Evolutionary conservation across 2,888 invertebrate genomes (phyloP), one percentile per base, ranked within the genome.

Genomic region (Caenorhabditis sp.): DNA sequence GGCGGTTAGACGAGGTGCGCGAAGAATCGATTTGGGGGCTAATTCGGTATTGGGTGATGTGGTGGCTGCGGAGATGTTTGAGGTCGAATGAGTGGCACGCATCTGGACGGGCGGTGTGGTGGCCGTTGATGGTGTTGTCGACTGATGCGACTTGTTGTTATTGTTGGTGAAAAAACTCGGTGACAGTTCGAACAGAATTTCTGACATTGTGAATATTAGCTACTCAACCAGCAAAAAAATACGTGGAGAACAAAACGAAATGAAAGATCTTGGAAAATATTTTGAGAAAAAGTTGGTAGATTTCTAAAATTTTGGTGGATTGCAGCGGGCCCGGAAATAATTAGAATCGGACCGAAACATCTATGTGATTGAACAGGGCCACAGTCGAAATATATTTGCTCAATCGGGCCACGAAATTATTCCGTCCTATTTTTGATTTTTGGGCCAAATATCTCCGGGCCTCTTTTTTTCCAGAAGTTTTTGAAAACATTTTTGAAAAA

Each of bases 121-220:
- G 17, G 66, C 36, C 6, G 64, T 54, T 26, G 53, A 58, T 23
- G 69, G 49, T 43, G 68, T 53, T 10, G 63, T 55, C 59, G 63
- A 43, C 50, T 58, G 57, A 24, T 24, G 49, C 53, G 62, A 24
- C 55, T 50, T 61, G 21, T 31, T 31, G 31, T 50, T 61, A 6
- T 31, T 31, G 31, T 65, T 65, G 50, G 70, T 62, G 57, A 66
- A 71, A 49, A 71, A 66, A 57, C 62, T 59, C 53, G 70, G 70
- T 21, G 70, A 71, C 60, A 71, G 24, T 66, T 71, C 70, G 63
- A 71, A 71, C 70, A 71, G 66, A 71, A 71, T 71, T 66, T 62
- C 62, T 65, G 62, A 49, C 36, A 31, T 31, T 6, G 5, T 4
- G 31, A 10, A 31, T n/a, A n/a, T n/a, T n/a, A n/a, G n/a, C 36